These are phyloP conservation scores for Cylloceria caligata DNA, from an alignment of 2,888 invertebrate genomes.

Conservation along the genomic window DNA sequence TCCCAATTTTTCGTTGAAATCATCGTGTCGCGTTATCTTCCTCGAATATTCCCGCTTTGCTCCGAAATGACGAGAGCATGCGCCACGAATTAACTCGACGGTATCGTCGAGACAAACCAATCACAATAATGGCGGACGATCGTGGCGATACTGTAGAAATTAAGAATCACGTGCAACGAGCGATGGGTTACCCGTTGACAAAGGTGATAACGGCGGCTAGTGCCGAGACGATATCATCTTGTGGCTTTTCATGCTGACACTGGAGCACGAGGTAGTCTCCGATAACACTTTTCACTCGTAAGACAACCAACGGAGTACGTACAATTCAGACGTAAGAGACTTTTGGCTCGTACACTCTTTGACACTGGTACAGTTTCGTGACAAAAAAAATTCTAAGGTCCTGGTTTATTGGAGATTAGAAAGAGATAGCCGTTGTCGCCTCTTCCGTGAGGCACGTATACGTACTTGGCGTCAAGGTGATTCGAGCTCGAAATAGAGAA, in stretches of 20 bases:
- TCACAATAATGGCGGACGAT: slow-evolving; percentile 70
- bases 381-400: slow-evolving; percentile 74
- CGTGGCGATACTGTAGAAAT: slow-evolving; percentile 63
- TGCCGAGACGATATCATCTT: slow-evolving; percentile 20
- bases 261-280: not conserved
- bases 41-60: slow-evolving; percentile 64
- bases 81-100: slow-evolving; percentile 30
- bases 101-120: slow-evolving; percentile 53
- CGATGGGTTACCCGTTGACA: slow-evolving; percentile 29
- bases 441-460: slow-evolving; percentile 62
- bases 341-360: slow-evolving; percentile 68
- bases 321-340: slow-evolving; percentile 64
- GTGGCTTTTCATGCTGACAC: slow-evolving; percentile 4
- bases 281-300: not conserved
- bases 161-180: slow-evolving; percentile 67
- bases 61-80: slow-evolving; percentile 27
- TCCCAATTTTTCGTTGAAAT: slow-evolving; percentile 47
- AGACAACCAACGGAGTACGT: not conserved
- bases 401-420: slow-evolving; percentile 74
- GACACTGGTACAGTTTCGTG: slow-evolving; percentile 70
- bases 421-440: slow-evolving; percentile 70
- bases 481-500: slow-evolving; percentile 77
- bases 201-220: slow-evolving; percentile 51
- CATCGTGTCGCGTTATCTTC: slow-evolving; percentile 12
- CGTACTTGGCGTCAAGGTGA: slow-evolving; percentile 74